These are phyloP conservation scores for Eulithis prunata DNA, from an alignment of 2,888 invertebrate genomes.

Conservation along the genomic window DNA sequence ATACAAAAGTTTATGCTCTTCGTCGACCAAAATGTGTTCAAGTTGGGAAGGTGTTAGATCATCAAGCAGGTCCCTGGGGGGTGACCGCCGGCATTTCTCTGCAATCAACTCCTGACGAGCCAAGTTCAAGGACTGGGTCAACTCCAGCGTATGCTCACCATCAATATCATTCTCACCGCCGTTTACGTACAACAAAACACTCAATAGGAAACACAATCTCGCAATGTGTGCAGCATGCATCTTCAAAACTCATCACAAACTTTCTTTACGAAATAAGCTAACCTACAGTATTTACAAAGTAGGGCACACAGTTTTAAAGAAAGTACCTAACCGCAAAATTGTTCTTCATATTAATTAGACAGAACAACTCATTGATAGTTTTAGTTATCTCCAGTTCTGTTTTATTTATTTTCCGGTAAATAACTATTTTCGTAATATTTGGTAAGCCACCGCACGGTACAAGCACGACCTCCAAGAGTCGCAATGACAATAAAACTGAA, in stretches of 20 bases:
- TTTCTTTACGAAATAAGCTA: constrained; percentile 64
- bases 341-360: neutral
- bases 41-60: constrained; percentile 84
- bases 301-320: constrained; percentile 55
- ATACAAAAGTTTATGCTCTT: constrained; percentile 92
- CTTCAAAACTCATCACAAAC: constrained; percentile 64
- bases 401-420: neutral
- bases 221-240: constrained; percentile 58
- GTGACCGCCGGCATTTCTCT: constrained; percentile 84
- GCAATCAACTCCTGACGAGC: constrained; percentile 86
- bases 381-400: constrained; percentile 7
- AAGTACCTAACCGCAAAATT: neutral
- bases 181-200: constrained; percentile 59
- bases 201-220: constrained; percentile 58
- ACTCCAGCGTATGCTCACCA: constrained; percentile 79
- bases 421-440: constrained; percentile 18
- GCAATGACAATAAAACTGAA: constrained; percentile 33
- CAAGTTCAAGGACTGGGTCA: constrained; percentile 86
- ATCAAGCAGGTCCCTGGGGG: constrained; percentile 69
- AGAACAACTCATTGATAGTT: constrained; percentile 1
- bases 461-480: neutral
- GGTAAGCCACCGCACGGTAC: neutral
- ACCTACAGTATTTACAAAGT: constrained; percentile 59
- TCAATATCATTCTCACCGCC: constrained; percentile 61
- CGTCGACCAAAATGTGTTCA: constrained; percentile 93